phyloP scores from a whole-genome alignment of 2,888 invertebrate species.

The Agrochola macilenta region DNA sequence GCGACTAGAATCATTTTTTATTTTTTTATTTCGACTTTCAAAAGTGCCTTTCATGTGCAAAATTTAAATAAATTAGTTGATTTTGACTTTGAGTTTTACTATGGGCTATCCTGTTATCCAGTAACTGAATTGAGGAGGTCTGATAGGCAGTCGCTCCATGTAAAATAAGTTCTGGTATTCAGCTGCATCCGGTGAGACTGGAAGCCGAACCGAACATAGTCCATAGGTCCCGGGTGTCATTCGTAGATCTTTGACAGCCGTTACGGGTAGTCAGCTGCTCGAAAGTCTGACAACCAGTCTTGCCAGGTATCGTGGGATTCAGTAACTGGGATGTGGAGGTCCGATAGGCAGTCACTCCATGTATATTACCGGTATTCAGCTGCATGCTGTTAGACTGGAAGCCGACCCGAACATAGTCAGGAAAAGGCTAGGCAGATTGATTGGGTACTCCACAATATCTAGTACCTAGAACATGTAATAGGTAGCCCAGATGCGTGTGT shows the following conservation, averaged over 20 bases:
- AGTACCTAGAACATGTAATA: not conserved
- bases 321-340: no score
- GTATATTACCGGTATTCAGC: not conserved
- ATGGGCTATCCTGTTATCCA: not conserved
- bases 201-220: no score
- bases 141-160: not conserved
- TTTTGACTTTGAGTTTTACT: no score
- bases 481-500: not conserved
- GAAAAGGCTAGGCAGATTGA: not conserved
- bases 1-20: no score
- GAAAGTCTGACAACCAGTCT: not conserved
- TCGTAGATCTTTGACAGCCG: not conserved
- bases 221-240: not conserved
- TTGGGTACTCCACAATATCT: slow-evolving; percentile 2
- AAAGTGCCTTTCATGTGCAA: no score
- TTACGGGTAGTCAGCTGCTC: not conserved
- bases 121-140: no score
- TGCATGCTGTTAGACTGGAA: not conserved
- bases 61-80: no score
- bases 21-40: no score
- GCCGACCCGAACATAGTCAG: no score
- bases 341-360: not conserved
- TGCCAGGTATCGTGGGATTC: not conserved
- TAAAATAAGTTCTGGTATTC: not conserved
- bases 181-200: not conserved